phyloP scores from a whole-genome alignment of 2,888 invertebrate species.

The Eustalomyia histrio region DNA sequence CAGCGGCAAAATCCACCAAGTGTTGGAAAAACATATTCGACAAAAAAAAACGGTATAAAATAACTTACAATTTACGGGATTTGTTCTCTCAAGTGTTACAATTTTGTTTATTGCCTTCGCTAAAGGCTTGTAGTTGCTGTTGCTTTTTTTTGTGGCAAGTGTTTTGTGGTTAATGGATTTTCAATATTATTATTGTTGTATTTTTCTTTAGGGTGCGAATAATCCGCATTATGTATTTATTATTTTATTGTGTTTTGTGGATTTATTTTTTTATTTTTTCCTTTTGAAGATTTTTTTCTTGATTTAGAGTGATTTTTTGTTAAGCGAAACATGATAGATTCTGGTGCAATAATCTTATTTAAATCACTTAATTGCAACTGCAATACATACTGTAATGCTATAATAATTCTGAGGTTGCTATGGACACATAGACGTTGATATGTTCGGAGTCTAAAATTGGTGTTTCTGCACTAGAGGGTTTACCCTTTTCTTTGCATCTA shows the following conservation, averaged over 20 bases:
- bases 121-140: conserved; percentile 54
- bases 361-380: conserved; percentile 40
- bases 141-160: conserved; percentile 61
- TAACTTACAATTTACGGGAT: conserved; percentile 64
- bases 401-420: too few species aligned
- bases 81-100: conserved; percentile 69
- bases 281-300: conserved; percentile 44
- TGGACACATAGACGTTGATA: too few species aligned
- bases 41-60: conserved; percentile 27
- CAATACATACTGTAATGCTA: neutral
- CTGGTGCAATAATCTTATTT: conserved; percentile 44
- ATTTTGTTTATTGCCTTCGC: conserved; percentile 68
- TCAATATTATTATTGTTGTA: conserved; percentile 64
- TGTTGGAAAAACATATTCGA: conserved; percentile 32
- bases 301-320: conserved; percentile 47
- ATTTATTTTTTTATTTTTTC: conserved; percentile 16
- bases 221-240: conserved; percentile 69
- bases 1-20: conserved; percentile 37
- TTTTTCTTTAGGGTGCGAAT: conserved; percentile 66
- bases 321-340: conserved; percentile 44
- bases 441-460: too few species aligned
- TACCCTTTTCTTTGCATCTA: too few species aligned
- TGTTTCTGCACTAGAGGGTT: too few species aligned
- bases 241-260: conserved; percentile 53
- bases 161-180: conserved; percentile 70